Conservation (phyloP, 1,140 invertebrate species). For the Ephestia elutella region DNA sequence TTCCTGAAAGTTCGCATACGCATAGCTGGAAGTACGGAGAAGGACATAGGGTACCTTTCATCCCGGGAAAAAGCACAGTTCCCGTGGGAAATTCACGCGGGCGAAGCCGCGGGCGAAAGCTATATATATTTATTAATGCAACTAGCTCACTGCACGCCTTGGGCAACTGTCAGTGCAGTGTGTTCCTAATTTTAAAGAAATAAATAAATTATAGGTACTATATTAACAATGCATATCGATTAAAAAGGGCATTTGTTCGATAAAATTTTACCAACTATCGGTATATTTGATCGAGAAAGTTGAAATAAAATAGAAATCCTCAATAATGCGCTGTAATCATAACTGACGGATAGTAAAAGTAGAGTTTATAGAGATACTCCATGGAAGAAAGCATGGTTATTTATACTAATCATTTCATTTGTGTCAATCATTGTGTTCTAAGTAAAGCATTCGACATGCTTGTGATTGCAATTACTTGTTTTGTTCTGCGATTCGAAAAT, state of each 20-base stretch:
- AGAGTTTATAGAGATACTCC: not conserved
- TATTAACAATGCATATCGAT: not conserved
- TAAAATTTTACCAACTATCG: not conserved
- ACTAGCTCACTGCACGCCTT: no score
- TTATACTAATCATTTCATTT: not conserved
- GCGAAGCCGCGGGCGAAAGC: no score
- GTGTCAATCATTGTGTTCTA: constrained; percentile 2
- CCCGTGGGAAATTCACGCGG: no score
- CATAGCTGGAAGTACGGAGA: no score
- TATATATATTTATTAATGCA: no score
- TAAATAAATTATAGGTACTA: no score
- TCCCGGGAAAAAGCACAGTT: no score
- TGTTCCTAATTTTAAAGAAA: no score
- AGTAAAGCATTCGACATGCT: not conserved
- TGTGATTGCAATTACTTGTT: not conserved
- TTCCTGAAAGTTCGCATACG: no score
- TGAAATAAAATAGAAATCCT: not conserved
- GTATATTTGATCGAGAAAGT: not conserved
- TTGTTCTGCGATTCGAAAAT: not conserved
- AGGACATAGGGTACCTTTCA: no score
- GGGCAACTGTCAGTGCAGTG: no score
- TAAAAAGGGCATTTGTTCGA: not conserved
- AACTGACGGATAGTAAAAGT: not conserved
- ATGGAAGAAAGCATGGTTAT: constrained; percentile 1
- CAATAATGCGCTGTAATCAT: not conserved